Percentiles rank a stretch among this genome's conserved stretches.
phyloP scores from a whole-genome alignment of 2,113 vertebrate genomes.

The Talpa occidentalis region DNA sequence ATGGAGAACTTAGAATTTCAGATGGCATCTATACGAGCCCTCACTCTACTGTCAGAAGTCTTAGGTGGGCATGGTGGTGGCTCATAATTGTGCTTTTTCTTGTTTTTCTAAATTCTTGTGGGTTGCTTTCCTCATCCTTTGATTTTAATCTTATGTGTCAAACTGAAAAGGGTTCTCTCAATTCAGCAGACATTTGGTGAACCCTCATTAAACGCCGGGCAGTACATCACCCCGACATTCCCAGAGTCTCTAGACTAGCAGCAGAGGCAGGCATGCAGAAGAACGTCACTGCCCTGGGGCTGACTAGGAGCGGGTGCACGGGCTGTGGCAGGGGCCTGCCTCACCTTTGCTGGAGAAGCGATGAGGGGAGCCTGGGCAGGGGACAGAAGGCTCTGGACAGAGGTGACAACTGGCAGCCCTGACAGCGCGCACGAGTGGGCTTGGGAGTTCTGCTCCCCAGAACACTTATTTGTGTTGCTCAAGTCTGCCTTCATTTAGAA shows the following conservation, averaged over 20 bases:
- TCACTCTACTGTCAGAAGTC: constrained; percentile 4
- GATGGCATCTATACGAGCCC: neutral
- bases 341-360: neutral
- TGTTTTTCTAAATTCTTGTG: constrained; percentile 13
- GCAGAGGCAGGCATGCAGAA: neutral
- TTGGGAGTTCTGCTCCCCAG: neutral
- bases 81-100: neutral
- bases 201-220: neutral
- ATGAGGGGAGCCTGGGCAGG: neutral
- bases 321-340: too few relatives aligned
- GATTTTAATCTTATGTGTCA: constrained; percentile 18
- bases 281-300: neutral
- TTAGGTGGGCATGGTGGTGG: neutral
- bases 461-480: neutral
- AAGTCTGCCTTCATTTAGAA: neutral
- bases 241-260: neutral
- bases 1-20: neutral
- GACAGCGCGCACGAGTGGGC: neutral
- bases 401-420: neutral
- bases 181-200: neutral
- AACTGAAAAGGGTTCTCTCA: neutral
- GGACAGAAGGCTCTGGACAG: neutral
- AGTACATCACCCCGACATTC: neutral
- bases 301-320: neutral
- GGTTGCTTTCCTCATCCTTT: constrained; percentile 41